Conservation (phyloP, 2,113 vertebrate species). For the Hylia prasina region DNA sequence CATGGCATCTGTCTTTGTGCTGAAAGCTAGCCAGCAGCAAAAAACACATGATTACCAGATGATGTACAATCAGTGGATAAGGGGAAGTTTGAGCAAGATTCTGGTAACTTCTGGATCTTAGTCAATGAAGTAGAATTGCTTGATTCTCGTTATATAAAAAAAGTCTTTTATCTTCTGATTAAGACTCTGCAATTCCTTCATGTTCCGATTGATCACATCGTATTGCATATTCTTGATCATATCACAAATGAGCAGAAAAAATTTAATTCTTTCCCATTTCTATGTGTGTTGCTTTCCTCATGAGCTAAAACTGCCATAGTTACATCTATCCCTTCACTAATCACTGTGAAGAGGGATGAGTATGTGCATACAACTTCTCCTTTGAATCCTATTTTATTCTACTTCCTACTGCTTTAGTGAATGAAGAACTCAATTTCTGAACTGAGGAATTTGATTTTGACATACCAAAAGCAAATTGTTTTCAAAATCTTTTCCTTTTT, state of each 20-base stretch:
- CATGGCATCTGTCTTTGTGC: slow-evolving; percentile 2
- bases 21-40: background rate
- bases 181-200: background rate
- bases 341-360: background rate
- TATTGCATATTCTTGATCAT: background rate
- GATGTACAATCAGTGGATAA: background rate
- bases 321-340: background rate
- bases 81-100: background rate
- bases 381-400: background rate
- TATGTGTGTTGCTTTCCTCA: background rate
- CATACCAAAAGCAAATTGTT: background rate
- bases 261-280: background rate
- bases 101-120: background rate
- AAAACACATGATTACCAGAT: background rate
- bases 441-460: background rate
- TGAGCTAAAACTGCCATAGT: accelerated
- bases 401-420: background rate
- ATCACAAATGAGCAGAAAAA: background rate
- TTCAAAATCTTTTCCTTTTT: background rate
- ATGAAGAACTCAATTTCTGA: background rate
- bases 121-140: background rate
- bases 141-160: background rate
- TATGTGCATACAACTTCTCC: background rate
- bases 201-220: background rate
- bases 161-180: background rate